phyloP scores from a whole-genome alignment of 2,797 vertebrate species.

The Labroides dimidiatus region DNA sequence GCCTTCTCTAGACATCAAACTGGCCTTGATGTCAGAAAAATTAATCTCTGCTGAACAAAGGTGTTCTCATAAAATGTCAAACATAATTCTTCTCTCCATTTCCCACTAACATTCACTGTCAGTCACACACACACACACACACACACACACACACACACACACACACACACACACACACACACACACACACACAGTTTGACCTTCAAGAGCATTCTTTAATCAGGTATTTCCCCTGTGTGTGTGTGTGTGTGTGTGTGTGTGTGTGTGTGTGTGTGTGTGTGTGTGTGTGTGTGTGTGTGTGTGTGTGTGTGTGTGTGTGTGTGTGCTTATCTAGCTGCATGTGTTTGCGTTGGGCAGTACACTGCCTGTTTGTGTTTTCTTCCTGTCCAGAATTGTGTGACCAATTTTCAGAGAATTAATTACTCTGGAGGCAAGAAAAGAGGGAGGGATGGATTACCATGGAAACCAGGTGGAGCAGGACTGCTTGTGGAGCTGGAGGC shows the following conservation, averaged over 20 bases:
- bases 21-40: constrained; percentile 42
- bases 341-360: background rate
- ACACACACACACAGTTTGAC: constrained; percentile 18
- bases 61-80: constrained; percentile 67
- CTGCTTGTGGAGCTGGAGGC: constrained; percentile 16
- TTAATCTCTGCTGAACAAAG: constrained; percentile 52
- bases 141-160: background rate
- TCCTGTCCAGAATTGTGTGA: constrained; percentile 43
- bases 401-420: constrained; percentile 60
- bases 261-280: constrained; percentile 1
- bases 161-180: background rate
- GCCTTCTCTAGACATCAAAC: constrained; percentile 46
- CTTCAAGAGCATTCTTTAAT: constrained; percentile 39
- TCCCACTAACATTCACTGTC: constrained; percentile 13
- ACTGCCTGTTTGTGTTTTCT: constrained; percentile 33
- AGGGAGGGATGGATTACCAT: constrained; percentile 52
- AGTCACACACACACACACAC: background rate
- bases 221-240: constrained; percentile 9
- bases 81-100: constrained; percentile 47
- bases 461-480: constrained; percentile 64
- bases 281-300: constrained; percentile 1
- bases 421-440: constrained; percentile 34
- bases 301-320: background rate
- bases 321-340: background rate
- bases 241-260: background rate